These are phyloP conservation scores for Chionodraco myersi DNA, from an alignment of 2,113 vertebrate genomes.

Conservation along the genomic window DNA sequence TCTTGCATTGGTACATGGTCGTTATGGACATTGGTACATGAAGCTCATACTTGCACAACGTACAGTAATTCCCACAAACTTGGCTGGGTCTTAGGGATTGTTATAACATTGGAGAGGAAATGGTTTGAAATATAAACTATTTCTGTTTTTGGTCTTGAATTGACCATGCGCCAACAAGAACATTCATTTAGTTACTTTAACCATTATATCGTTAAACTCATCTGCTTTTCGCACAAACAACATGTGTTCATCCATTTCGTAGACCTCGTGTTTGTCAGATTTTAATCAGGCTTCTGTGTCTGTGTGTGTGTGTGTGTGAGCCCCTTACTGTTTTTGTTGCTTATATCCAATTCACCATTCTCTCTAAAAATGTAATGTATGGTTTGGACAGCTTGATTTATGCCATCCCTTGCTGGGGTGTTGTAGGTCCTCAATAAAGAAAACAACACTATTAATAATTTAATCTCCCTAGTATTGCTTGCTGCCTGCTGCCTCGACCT, in stretches of 20 bases:
- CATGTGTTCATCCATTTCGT: not conserved
- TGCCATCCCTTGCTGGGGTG: conserved; percentile 42
- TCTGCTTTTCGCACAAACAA: not conserved
- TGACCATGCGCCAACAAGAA: not conserved
- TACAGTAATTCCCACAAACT: too few relatives aligned
- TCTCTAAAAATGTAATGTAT: conserved; percentile 35
- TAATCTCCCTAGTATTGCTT: conserved; percentile 54
- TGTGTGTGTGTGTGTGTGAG: too few relatives aligned
- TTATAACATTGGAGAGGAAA: too few relatives aligned
- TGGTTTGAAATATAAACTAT: too few relatives aligned
- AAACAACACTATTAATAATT: conserved; percentile 67
- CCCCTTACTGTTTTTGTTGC: conserved; percentile 20
- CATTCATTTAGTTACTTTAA: not conserved
- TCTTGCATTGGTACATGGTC: too few relatives aligned
- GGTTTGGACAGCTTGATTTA: conserved; percentile 62
- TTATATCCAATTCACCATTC: conserved; percentile 20
- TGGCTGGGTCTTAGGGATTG: too few relatives aligned
- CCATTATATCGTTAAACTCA: too few relatives aligned
- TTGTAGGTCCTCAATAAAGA: conserved; percentile 61
- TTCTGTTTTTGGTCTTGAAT: not conserved
- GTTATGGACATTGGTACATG: too few relatives aligned
- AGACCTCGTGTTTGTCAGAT: not conserved
- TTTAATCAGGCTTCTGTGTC: not conserved
- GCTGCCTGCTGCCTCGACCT: conserved; percentile 29
- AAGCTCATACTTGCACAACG: too few relatives aligned